Conservation (phyloP, 2,113 vertebrate genomes). For the Boulengeromyrus knoepffleri region DNA sequence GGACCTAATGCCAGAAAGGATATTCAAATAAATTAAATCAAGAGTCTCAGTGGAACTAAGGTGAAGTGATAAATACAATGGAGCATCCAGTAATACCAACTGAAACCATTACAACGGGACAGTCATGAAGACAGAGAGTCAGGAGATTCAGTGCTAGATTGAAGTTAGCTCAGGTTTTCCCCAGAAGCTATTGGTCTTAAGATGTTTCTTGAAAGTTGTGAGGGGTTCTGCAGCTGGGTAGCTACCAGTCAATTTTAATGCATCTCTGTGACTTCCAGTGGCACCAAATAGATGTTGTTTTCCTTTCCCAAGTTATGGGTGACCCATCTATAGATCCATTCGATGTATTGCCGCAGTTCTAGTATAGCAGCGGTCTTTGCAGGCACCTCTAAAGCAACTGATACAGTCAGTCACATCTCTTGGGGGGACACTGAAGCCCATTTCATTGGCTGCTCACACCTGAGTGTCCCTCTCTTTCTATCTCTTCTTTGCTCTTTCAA, state of each 20-base stretch:
- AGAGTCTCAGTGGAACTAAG: neutral
- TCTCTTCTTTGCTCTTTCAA: neutral
- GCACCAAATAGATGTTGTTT: neutral
- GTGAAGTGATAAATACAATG: neutral
- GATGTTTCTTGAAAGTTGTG: neutral
- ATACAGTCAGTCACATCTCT: slow-evolving; percentile 13
- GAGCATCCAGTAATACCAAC: neutral
- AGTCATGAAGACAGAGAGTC: neutral
- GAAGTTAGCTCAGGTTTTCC: neutral
- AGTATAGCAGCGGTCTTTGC: slow-evolving; percentile 41
- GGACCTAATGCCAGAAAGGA: neutral
- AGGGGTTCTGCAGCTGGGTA: neutral
- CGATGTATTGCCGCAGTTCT: slow-evolving; percentile 41
- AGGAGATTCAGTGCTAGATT: neutral
- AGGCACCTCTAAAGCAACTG: slow-evolving; percentile 25
- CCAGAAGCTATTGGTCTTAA: neutral
- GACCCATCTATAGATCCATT: slow-evolving; percentile 41
- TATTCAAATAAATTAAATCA: neutral
- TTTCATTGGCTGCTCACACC: neutral
- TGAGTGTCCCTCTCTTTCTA: neutral
- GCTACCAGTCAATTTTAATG: neutral
- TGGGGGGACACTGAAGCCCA: neutral
- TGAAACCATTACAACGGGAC: neutral
- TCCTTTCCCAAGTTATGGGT: slow-evolving; percentile 27
- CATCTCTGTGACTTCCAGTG: neutral